Base-by-base conservation (phyloP, 2,113 vertebrate genomes). In the Dicaeum eximium region DNA sequence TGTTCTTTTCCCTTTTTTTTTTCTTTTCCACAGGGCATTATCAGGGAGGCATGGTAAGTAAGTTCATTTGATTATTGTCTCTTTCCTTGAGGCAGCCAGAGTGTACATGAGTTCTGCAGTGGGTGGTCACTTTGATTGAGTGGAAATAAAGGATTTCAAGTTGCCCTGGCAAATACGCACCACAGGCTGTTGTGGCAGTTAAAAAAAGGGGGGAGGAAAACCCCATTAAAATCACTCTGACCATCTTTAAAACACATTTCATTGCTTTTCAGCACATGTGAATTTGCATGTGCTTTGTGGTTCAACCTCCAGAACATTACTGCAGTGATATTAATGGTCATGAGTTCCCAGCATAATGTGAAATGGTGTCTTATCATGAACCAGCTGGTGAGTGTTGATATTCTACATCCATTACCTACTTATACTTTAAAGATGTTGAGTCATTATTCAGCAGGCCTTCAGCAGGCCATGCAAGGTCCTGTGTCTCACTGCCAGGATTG, bases 41-140 rank as follows among this genome's bases (percentile, higher is more conserved):
- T 99, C 99, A 27, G 99, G 99, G 97, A 98, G 99, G 95, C 99
- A 99, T 48, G 99, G 99, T 99, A 97, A 93, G 99, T 99, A 97
- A 93, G 99, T 98, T 80, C 15, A 13, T 92, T 69, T 80, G 58
- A 72, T 80, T 82, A 57, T 93, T 84, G 28, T 70, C 57, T 62
- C 80, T 84, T 86, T 90, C 50, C 70, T 75, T 75, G 75, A 61
- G 58, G 42, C 88, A 93, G 67, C 56, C 71, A 53, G 30, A 44
- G 24, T 60, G 35, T 35, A 24, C 21, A 33, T 82, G 51, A 33
- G 53, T 89, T 90, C 90, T 95, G 56, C 45, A 93, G 4, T 65
- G 84, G 51, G 38, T 82, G 56, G 23, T 77, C 61, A 50, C 40
- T 86, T 90, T 28, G 70, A 72, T 73, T 64, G 93, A 69, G 53